These are phyloP conservation scores for Xerus inauris DNA, from an alignment of 2,113 vertebrate species.

Conservation along the genomic window DNA sequence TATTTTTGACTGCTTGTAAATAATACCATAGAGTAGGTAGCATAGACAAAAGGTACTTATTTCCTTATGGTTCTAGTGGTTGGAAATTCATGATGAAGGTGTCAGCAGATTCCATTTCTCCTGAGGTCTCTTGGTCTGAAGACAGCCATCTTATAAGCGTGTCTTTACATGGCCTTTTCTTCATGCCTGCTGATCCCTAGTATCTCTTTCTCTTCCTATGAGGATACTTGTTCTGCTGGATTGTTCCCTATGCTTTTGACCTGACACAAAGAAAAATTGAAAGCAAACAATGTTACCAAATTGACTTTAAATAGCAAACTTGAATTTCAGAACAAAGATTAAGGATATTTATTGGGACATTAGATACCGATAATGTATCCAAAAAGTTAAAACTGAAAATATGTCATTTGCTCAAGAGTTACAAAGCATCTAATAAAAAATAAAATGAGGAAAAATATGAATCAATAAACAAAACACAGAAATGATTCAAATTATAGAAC, in stretches of 20 bases:
- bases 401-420: not conserved
- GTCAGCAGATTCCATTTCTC: not conserved
- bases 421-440: not conserved
- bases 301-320: not conserved
- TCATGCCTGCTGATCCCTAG: fast-evolving
- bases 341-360: not conserved
- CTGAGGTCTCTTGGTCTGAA: not conserved
- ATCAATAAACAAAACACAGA: not conserved
- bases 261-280: not conserved
- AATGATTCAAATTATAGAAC: not conserved
- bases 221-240: not conserved
- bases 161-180: not conserved
- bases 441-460: not conserved
- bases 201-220: not conserved
- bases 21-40: not conserved
- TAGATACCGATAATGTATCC: not conserved
- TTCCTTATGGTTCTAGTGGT: not conserved
- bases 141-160: not conserved
- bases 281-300: not conserved
- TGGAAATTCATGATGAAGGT: not conserved
- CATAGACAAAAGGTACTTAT: not conserved
- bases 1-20: not conserved
- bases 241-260: not conserved
- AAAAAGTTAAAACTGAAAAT: not conserved
- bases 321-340: not conserved